Evolutionary conservation across 1,140 invertebrate species (phyloP), one percentile per base, ranked within the genome.

Genomic region (Whitmania pigra): DNA sequence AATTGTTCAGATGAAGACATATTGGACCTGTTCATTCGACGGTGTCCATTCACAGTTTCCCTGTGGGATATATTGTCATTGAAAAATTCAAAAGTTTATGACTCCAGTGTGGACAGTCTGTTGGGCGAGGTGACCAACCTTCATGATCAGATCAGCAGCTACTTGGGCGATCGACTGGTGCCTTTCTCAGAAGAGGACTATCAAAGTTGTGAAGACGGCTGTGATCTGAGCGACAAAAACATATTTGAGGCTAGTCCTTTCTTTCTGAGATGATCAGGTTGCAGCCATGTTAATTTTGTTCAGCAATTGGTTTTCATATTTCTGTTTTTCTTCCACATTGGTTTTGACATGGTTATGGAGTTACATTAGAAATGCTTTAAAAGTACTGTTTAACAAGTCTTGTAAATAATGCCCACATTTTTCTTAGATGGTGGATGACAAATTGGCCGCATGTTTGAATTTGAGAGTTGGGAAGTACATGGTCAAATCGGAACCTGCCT

Each of bases 361-460:
- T 13, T 20, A 20, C 29, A 13, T 63, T 25, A 25, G 57, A 49
- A 17, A 49, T 49, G 5, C 3, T 49, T 11, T 15, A 49, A 49
- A 49, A 49, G 9, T 17, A 17, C 15, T 11, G 13, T 49, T 3
- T 49, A 49, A 36, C 6, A 36, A 49, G 43, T 49, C 13, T 49
- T 17, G 43, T 17, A 11, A 11, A 15, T 49, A 13, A 49, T 17
- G 43, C 43, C 29, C 29, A n/a, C 11, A 22, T 63, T 7, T 63
- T 63, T 31, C 11, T 25, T 25, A 63, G 57, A 63, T 63, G 57
- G 57, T 63, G 57, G 57, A 63, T 63, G 57, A 63, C 22, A 63
- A 63, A 63, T 25, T 63, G 57, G 57, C 57, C 15, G 57, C 57
- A 22, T 63, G 57, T 31, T 31, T 63, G 57, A 63, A 63, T 20